Evolutionary conservation across 2,888 invertebrate species (phyloP).

Genomic region (Diaperis boleti): DNA sequence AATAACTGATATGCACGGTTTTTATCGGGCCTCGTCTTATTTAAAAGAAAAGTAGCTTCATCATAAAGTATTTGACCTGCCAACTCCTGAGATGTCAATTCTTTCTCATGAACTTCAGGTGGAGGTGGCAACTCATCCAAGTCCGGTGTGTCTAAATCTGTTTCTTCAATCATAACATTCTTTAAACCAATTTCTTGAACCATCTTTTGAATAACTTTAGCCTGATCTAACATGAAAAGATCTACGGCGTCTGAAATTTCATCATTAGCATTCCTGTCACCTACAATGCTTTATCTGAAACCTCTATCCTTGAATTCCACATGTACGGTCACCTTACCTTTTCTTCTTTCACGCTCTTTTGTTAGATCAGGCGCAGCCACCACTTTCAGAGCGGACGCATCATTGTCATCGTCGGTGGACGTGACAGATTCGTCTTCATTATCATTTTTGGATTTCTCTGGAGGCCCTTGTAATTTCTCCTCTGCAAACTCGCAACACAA

Average conservation of each 20-base stretch:
- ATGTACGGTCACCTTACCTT: slow-evolving; percentile 53
- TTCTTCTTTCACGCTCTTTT: slow-evolving; percentile 61
- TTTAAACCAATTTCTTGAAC: slow-evolving; percentile 65
- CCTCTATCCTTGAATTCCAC: slow-evolving; percentile 31
- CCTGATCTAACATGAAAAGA: slow-evolving; percentile 51
- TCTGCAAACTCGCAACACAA: slow-evolving; percentile 61
- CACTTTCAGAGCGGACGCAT: slow-evolving; percentile 60
- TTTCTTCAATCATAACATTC: slow-evolving; percentile 62
- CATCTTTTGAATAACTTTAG: slow-evolving; percentile 66
- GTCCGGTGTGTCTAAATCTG: slow-evolving; percentile 65
- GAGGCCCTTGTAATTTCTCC: slow-evolving; percentile 55
- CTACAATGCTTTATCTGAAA: slow-evolving; percentile 29
- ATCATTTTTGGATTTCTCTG: slow-evolving; percentile 39
- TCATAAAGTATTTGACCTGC: slow-evolving; percentile 84
- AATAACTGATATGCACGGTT: slow-evolving; percentile 81
- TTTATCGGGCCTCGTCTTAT: slow-evolving; percentile 79
- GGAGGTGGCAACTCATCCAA: slow-evolving; percentile 69
- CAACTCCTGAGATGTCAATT: slow-evolving; percentile 74
- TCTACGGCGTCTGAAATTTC: slow-evolving; percentile 58
- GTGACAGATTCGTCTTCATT: slow-evolving; percentile 54
- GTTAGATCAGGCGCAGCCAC: slow-evolving; percentile 64
- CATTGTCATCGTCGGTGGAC: slow-evolving; percentile 57
- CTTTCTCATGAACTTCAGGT: slow-evolving; percentile 65
- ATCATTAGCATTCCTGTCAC: slow-evolving; percentile 36
- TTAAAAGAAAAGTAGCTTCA: slow-evolving; percentile 76